Evolutionary conservation across 2,113 vertebrate genomes (phyloP).

Genomic region (Myxocyprinus asiaticus): DNA sequence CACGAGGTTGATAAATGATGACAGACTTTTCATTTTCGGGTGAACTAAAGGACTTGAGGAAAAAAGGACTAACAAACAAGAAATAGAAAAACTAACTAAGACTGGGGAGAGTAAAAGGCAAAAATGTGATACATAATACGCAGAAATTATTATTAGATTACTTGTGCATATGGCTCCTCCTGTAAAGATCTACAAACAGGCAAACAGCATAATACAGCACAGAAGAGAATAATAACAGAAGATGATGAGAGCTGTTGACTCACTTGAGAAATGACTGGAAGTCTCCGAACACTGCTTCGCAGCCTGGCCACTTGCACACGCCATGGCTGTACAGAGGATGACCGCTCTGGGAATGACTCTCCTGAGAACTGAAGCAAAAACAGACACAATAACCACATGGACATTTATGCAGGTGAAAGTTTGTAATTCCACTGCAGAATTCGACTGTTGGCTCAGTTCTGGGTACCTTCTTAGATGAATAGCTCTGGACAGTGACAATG

Average conservation of each 20-base stretch:
- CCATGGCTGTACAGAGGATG: constrained; percentile 95
- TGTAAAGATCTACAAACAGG: neutral
- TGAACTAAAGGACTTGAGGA: neutral
- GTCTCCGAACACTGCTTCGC: constrained; percentile 95
- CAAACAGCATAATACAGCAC: neutral
- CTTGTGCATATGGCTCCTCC: neutral
- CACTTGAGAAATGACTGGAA: constrained; percentile 96
- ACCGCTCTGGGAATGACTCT: constrained; percentile 79
- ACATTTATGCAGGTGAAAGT: neutral
- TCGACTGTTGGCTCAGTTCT: no score
- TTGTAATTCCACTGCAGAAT: neutral
- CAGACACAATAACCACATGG: constrained; percentile 12
- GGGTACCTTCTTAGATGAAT: no score
- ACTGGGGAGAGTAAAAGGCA: neutral
- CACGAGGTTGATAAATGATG: no score
- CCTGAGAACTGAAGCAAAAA: constrained; percentile 79
- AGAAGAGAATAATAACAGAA: neutral
- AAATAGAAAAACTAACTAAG: constrained; percentile 13
- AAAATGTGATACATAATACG: constrained; percentile 3
- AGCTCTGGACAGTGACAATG: no score
- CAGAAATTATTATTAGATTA: constrained; percentile 16
- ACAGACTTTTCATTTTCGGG: no score
- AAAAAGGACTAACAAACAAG: neutral
- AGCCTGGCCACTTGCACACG: constrained; percentile 98
- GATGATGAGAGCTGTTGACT: constrained; percentile 60